phyloP scores from a whole-genome alignment of 2,797 vertebrate species.

The Echeneis naucrates region DNA sequence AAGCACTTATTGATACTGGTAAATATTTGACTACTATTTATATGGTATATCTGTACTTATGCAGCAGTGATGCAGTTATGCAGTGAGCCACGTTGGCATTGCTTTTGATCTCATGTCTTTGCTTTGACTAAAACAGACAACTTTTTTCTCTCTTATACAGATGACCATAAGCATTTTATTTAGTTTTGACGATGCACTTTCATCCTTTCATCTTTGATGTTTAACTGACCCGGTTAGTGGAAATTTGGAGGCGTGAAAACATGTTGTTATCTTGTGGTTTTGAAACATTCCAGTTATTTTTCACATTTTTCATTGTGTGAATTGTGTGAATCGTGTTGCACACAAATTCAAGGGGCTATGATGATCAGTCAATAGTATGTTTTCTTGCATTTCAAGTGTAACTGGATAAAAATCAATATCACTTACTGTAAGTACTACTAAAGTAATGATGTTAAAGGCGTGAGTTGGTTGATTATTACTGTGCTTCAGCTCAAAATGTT shows the following conservation, averaged over 20 bases:
- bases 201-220: constrained; percentile 72
- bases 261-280: constrained; percentile 65
- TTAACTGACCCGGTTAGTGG: constrained; percentile 58
- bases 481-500: constrained; percentile 72
- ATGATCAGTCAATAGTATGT: constrained; percentile 64
- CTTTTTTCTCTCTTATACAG: constrained; percentile 63
- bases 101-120: constrained; percentile 75
- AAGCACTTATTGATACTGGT: constrained; percentile 86
- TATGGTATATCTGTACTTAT: constrained; percentile 84
- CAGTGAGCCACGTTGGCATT: constrained; percentile 77
- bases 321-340: constrained; percentile 67
- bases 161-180: constrained; percentile 70
- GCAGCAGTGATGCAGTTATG: constrained; percentile 83
- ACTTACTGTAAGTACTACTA: constrained; percentile 65
- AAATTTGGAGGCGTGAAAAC: constrained; percentile 47
- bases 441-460: constrained; percentile 61
- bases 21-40: constrained; percentile 87
- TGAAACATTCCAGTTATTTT: constrained; percentile 81
- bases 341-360: constrained; percentile 75
- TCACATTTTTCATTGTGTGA: constrained; percentile 65
- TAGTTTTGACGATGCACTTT: constrained; percentile 81
- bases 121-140: constrained; percentile 69
- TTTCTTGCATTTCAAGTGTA: constrained; percentile 69
- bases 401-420: constrained; percentile 68
- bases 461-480: constrained; percentile 64